A percentile compares a stretch with the other conserved stretches of the same genome.
phyloP scores from a whole-genome alignment of 1,140 invertebrate genomes.

The Ylistrum balloti region DNA sequence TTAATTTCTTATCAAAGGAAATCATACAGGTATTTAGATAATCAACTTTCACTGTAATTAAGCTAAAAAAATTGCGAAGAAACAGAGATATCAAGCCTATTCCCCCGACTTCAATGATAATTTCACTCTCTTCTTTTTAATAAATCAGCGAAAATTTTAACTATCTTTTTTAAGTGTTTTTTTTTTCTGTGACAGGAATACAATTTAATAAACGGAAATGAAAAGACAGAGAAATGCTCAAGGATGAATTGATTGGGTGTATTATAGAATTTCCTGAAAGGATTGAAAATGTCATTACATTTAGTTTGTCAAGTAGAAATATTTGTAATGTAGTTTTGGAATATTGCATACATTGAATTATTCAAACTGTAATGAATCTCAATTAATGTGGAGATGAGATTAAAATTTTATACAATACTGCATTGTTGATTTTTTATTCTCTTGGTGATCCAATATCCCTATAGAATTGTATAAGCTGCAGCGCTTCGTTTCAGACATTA shows the following conservation, averaged over 20 bases:
- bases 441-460: neutral
- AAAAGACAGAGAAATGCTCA: neutral
- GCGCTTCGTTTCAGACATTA: neutral
- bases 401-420: neutral
- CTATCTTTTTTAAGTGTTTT: too few relatives aligned
- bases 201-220: constrained; percentile 1
- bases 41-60: too few relatives aligned
- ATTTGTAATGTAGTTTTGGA: neutral
- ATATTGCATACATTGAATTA: neutral
- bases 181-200: neutral
- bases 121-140: too few relatives aligned
- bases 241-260: neutral
- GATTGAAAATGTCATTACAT: neutral
- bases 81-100: too few relatives aligned
- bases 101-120: too few relatives aligned
- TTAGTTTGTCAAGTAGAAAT: constrained; percentile 7
- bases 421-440: neutral
- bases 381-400: constrained; percentile 1
- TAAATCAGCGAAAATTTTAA: too few relatives aligned
- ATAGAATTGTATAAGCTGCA: too few relatives aligned
- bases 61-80: too few relatives aligned
- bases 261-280: neutral
- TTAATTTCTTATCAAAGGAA: too few relatives aligned
- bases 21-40: too few relatives aligned
- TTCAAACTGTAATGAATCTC: neutral